Percentiles rank a stretch among this genome's conserved stretches.
These are phyloP conservation scores for Tragelaphus oryx DNA, from an alignment of 2,797 vertebrate genomes.

Conservation along the genomic window DNA sequence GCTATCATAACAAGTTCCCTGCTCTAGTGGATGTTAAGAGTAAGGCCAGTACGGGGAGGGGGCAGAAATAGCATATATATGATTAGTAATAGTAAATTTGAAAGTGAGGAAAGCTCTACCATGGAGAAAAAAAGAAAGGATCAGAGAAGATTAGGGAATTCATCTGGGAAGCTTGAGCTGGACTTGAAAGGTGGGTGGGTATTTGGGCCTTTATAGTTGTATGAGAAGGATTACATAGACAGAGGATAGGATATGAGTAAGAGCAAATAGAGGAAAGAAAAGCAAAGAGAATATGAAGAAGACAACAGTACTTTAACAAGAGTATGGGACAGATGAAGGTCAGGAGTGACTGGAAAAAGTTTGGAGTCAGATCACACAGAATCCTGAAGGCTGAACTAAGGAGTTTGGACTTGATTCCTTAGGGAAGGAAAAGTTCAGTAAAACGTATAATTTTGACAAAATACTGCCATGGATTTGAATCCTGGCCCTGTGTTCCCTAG, in stretches of 20 bases:
- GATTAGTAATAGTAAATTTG: background rate
- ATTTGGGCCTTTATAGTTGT: background rate
- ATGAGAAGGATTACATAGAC: background rate
- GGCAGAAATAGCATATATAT: background rate
- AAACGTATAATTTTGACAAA: background rate
- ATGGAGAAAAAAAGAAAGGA: background rate
- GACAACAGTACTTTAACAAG: background rate
- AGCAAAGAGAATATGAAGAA: background rate
- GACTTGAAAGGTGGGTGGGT: background rate
- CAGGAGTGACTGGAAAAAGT: background rate
- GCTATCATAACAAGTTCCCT: background rate
- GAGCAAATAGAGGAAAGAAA: background rate
- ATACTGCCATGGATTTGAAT: background rate
- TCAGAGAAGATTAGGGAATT: constrained; percentile 10
- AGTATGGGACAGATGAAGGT: background rate
- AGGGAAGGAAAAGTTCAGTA: background rate
- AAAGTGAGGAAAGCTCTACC: background rate
- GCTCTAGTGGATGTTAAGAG: background rate
- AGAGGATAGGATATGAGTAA: background rate
- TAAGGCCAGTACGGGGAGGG: background rate
- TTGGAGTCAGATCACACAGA: background rate
- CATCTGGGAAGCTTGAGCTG: background rate
- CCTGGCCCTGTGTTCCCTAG: background rate
- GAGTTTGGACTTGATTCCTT: background rate
- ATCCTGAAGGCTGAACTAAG: background rate